Conservation (phyloP, 2,888 invertebrate species). For the Lacanobia oleracea region DNA sequence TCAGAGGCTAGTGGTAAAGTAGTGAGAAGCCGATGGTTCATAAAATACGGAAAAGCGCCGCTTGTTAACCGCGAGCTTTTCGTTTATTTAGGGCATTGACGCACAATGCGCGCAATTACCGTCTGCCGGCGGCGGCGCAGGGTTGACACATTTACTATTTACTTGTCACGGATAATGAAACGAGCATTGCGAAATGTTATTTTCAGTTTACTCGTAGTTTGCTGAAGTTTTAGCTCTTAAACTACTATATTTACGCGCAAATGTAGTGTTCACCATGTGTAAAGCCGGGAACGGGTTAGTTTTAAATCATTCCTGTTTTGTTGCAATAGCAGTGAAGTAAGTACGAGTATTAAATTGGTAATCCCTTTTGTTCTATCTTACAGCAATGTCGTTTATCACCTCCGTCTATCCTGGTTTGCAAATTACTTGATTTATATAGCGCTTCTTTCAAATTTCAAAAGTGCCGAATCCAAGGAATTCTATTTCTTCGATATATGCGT, state of each 20-base stretch:
- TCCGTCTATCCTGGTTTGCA: background rate
- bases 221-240: background rate
- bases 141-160: slow-evolving; percentile 46
- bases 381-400: background rate
- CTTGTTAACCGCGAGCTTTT: slow-evolving; percentile 57
- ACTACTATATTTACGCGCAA: background rate
- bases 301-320: background rate
- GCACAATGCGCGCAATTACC: slow-evolving; percentile 68
- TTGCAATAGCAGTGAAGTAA: background rate
- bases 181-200: slow-evolving; percentile 19
- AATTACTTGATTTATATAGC: background rate
- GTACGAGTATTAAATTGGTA: too few relatives aligned
- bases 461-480: background rate
- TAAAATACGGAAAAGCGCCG: slow-evolving; percentile 57
- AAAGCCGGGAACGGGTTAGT: background rate
- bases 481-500: background rate
- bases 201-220: slow-evolving; percentile 14
- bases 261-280: background rate
- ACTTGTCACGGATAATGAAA: slow-evolving; percentile 21
- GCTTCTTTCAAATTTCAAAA: background rate
- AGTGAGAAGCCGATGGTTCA: slow-evolving; percentile 47
- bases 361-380: too few relatives aligned
- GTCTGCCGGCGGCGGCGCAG: slow-evolving; percentile 60
- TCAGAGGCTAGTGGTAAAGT: background rate
- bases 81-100: slow-evolving; percentile 78